These are phyloP conservation scores for Ovibos moschatus DNA, from an alignment of 2,113 vertebrate species.

Conservation along the genomic window DNA sequence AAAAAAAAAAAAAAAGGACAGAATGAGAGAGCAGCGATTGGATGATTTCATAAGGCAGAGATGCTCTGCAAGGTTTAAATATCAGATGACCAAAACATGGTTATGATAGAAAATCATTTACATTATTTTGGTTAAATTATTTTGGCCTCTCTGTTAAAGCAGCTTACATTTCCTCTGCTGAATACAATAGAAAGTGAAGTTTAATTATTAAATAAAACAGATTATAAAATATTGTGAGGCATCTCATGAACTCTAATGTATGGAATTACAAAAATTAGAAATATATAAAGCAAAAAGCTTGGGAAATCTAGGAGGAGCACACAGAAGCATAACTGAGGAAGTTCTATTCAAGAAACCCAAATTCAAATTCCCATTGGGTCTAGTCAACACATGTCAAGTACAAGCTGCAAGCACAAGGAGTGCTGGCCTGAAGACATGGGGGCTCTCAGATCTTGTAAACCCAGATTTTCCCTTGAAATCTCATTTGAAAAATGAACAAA, in stretches of 20 bases:
- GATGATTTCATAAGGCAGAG: neutral
- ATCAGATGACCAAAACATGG: neutral
- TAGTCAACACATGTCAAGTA: neutral
- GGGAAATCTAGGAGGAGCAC: neutral
- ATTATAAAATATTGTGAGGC: neutral
- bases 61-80: neutral
- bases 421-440: neutral
- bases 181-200: neutral
- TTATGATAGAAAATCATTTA: neutral
- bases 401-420: neutral
- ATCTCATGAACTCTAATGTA: neutral
- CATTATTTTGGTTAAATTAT: neutral
- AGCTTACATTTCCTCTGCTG: neutral
- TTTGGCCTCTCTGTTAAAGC: neutral
- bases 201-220: neutral
- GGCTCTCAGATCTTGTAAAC: neutral
- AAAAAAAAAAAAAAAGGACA: neutral
- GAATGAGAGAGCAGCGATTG: rapidly evolving
- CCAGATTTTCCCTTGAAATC: neutral
- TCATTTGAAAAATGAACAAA: neutral
- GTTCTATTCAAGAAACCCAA: neutral
- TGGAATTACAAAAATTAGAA: neutral
- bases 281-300: neutral
- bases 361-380: neutral
- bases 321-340: neutral